Base-by-base conservation (phyloP, 2,113 vertebrate genomes). In the Montifringilla adamsi region DNA sequence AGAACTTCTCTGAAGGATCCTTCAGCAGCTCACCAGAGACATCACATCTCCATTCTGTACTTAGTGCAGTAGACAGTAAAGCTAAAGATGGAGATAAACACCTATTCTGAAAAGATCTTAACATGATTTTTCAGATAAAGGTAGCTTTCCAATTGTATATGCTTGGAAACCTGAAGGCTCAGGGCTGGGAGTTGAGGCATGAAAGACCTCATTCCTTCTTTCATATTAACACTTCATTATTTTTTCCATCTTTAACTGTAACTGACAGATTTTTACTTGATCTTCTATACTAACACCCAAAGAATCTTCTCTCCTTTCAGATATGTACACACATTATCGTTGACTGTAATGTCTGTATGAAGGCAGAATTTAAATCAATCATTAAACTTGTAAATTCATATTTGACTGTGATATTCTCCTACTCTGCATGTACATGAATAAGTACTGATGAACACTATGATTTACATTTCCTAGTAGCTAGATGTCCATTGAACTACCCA, bases 191-290 rank as follows among this genome's bases (percentile, higher is more conserved):
- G 94, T 79, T 33, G 16, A 76, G 67, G 58, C 63, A 69, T 55
- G 50, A 82, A 89, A 80, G 47, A 66, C 14, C 20, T 80, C 43
- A 59, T 46, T 52, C 15, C 28, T 15, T 26, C 31, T 80, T 77
- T 79, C 37, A 11, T 56, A 66, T 69, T n/a, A 69, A 20, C 37
- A 67, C 23, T 76, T 85, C 10, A 33, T 64, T 56, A 30, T 19
- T 69, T 52, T 84, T 74, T 30, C 21, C 15, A 53, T 66, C 58
- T 95, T 79, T 66, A 73, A 58, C 21, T 55, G 21, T 10, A 82
- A 93, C 47, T 70, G 39, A 78, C 37, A 90, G 41, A 77, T 83
- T 94, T 96, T 78, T 79, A 78, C 26, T 89, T 84, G 30, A 76
- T 73, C 37, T 82, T 75, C 41, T 68, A 23, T 27, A 24, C 58